Conservation (phyloP, 2,888 invertebrate species). For the Phasia obesa region DNA sequence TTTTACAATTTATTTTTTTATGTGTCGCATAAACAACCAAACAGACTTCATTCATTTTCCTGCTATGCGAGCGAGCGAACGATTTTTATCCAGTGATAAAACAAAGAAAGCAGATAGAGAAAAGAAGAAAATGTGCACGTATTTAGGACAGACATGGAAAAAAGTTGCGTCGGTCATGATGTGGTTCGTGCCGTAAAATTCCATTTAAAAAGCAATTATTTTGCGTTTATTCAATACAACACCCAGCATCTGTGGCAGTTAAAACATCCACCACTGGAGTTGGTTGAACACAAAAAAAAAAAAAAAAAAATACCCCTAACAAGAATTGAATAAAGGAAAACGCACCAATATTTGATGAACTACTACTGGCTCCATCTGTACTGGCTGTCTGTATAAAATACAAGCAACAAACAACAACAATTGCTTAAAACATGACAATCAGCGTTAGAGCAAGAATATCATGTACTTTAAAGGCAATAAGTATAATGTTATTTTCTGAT, state of each 20-base stretch:
- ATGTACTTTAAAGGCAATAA: conserved; percentile 37
- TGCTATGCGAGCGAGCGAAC: background rate
- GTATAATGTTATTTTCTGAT: conserved; percentile 36
- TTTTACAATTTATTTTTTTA: conserved; percentile 28
- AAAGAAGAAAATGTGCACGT: conserved; percentile 25
- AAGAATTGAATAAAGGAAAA: background rate
- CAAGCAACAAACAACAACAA: conserved; percentile 13
- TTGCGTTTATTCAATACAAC: conserved; percentile 75
- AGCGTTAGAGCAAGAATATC: conserved; percentile 30
- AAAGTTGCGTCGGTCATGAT: conserved; percentile 50
- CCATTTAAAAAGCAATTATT: conserved; percentile 77
- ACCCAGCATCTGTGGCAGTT: conserved; percentile 66
- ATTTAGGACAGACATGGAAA: conserved; percentile 32
- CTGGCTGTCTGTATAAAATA: conserved; percentile 1
- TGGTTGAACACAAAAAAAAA: background rate
- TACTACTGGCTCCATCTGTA: conserved; percentile 11
- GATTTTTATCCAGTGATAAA: conserved; percentile 36
- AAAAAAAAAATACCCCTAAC: conserved; percentile 36
- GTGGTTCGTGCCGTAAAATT: conserved; percentile 68
- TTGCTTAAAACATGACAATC: conserved; percentile 34
- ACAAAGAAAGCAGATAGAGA: background rate
- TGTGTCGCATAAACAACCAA: conserved; percentile 36
- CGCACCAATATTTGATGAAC: conserved; percentile 50
- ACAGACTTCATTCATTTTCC: conserved; percentile 2
- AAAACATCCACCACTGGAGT: conserved; percentile 20